Evolutionary conservation across 2,113 vertebrate species (phyloP).

Genomic region (Silurus glanis): DNA sequence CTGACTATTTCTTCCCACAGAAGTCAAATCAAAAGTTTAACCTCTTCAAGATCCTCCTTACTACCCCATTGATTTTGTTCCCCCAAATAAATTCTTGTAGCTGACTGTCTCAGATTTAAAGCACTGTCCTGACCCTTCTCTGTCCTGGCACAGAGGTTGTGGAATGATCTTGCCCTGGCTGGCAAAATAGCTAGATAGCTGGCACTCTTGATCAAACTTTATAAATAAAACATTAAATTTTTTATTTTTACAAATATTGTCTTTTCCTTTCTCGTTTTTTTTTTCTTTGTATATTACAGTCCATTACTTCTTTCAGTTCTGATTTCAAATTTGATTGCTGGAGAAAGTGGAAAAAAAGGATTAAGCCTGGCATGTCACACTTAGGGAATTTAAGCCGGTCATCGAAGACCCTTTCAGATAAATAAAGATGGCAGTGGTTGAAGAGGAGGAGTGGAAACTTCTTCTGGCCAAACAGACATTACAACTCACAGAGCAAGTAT

Average conservation of each 20-base stretch:
- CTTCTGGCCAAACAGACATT: constrained; percentile 9
- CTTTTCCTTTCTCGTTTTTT: background rate
- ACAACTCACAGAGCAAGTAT: background rate
- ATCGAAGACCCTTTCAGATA: constrained; percentile 2
- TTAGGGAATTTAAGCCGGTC: background rate
- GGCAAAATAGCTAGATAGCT: background rate
- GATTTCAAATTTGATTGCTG: background rate
- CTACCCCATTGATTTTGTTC: background rate
- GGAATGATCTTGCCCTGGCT: background rate
- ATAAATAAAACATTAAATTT: background rate
- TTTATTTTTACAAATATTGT: background rate
- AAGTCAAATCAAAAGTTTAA: too few species aligned
- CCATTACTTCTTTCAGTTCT: background rate
- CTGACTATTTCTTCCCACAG: background rate
- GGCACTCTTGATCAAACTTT: background rate
- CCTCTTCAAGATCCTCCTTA: background rate
- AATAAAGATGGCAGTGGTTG: constrained; percentile 2
- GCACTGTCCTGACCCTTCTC: background rate
- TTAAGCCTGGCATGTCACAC: background rate
- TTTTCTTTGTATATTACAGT: background rate
- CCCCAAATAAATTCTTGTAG: background rate
- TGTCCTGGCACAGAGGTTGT: background rate
- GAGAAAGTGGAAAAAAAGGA: background rate
- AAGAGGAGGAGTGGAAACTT: background rate
- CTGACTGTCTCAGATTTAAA: background rate